Evolutionary conservation across 2,797 vertebrate genomes (phyloP), one percentile per base, ranked within the genome.

Genomic region (Cossypha caffra): DNA sequence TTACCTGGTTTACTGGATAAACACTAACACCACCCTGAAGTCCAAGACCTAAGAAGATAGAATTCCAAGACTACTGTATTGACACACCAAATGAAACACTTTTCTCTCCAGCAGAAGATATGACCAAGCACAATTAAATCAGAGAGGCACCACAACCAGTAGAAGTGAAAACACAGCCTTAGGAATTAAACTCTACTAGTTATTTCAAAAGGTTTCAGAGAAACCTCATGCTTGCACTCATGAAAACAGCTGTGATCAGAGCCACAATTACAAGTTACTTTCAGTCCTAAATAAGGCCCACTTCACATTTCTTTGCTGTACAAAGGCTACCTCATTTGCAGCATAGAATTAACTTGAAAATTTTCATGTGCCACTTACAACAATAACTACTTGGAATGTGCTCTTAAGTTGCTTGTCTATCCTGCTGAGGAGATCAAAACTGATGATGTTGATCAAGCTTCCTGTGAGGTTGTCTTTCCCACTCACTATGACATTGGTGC

Each of bases 391-490:
- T 88, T 97, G 98, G 93, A 99, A 99, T 50, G 97, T 91, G 33
- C 93, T 97, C 91, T 98, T 98, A 64, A 98, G 97, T 95, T 98
- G 98, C 91, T 98, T 99, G 92, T 99, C 98, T 98, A 99, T 98
- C 97, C 98, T 98, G 97, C 98, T 99, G 85, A 99, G 98, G 84
- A 99, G 99, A 95, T 99, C 99, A 78, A 99, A 99, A 98, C 99
- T 99, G 98, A 99, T 86, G n/a, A 99, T 99, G 98, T 99, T 99
- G 97, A 99, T 97, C 96, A 98, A 96, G 82, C 99, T 98, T 12
- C 98, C 97, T 8, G 94, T 96, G 79, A 99, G 97, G 47, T 86
- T 95, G 96, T 99, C 99, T 96, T 98, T 99, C 59, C 99, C 98
- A 10, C 98, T 99, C 91, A 99, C 98, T 82, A 99, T 98, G 82